Evolutionary conservation across 2,113 vertebrate genomes (phyloP).

Genomic region (Origma solitaria): DNA sequence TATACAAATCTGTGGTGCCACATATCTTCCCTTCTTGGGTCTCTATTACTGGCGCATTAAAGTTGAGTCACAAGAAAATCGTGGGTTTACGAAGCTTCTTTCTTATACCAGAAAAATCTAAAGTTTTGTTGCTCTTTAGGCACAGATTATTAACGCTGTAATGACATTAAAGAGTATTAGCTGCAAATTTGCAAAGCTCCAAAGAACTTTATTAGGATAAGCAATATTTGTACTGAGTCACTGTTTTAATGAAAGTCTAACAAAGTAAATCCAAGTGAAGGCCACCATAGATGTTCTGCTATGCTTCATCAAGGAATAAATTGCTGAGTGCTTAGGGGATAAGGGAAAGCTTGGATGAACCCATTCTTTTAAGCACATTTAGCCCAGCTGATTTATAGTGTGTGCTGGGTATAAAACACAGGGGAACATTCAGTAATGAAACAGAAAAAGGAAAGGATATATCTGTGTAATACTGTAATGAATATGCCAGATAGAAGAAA

Average conservation of each 20-base stretch:
- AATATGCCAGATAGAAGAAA: neutral
- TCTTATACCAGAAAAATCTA: slow-evolving; percentile 54
- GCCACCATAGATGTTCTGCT: slow-evolving; percentile 53
- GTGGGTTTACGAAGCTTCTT: slow-evolving; percentile 45
- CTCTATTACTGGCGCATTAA: slow-evolving; percentile 19
- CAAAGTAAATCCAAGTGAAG: slow-evolving; percentile 59
- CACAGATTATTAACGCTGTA: slow-evolving; percentile 71
- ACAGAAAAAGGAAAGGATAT: neutral
- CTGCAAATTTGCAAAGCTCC: slow-evolving; percentile 69
- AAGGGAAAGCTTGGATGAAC: neutral
- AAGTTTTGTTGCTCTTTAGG: slow-evolving; percentile 66
- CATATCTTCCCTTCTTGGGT: neutral
- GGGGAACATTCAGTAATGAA: neutral
- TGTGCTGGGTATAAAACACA: neutral
- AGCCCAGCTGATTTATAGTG: neutral
- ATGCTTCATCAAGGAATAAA: slow-evolving; percentile 26
- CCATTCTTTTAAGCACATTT: neutral
- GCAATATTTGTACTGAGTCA: slow-evolving; percentile 67
- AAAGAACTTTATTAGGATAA: slow-evolving; percentile 65
- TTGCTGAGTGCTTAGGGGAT: neutral
- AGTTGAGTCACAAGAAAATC: slow-evolving; percentile 4
- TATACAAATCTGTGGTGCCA: neutral
- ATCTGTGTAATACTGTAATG: neutral
- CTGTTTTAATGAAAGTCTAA: slow-evolving; percentile 68
- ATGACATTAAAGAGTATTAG: slow-evolving; percentile 70